phyloP scores from a whole-genome alignment of 2,888 invertebrate species.

The Ormia ochracea region DNA sequence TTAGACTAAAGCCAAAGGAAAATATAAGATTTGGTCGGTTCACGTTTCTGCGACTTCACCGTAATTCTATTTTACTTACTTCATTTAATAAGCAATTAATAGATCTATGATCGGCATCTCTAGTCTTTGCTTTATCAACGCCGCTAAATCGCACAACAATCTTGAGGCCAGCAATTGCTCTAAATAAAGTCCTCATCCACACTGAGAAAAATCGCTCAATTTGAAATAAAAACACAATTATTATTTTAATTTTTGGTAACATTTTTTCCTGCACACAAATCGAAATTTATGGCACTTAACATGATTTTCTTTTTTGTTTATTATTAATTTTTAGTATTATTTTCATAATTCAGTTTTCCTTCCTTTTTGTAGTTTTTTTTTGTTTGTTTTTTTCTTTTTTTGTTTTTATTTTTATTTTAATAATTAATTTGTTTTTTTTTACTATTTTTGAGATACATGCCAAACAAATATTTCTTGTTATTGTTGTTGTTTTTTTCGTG shows the following conservation, averaged over 20 bases:
- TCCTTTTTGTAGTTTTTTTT: slow-evolving; percentile 11
- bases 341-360: slow-evolving; percentile 29
- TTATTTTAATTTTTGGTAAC: slow-evolving; percentile 62
- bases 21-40: too few relatives aligned
- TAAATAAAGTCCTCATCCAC: not conserved
- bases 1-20: too few relatives aligned
- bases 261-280: slow-evolving; percentile 61
- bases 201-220: not conserved
- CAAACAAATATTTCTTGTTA: slow-evolving; percentile 40
- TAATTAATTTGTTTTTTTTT: too few relatives aligned
- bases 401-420: too few relatives aligned
- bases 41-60: too few relatives aligned
- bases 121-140: too few relatives aligned
- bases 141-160: too few relatives aligned
- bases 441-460: slow-evolving; percentile 55
- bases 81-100: too few relatives aligned
- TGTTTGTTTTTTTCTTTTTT: slow-evolving; percentile 19
- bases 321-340: slow-evolving; percentile 45
- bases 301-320: slow-evolving; percentile 60
- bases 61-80: too few relatives aligned
- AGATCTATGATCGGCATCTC: too few relatives aligned
- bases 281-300: slow-evolving; percentile 59
- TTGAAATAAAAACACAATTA: slow-evolving; percentile 57
- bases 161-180: too few relatives aligned
- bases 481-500: slow-evolving; percentile 11